Evolutionary conservation across 2,113 vertebrate species (phyloP).

Genomic region (Rutilus rutilus): DNA sequence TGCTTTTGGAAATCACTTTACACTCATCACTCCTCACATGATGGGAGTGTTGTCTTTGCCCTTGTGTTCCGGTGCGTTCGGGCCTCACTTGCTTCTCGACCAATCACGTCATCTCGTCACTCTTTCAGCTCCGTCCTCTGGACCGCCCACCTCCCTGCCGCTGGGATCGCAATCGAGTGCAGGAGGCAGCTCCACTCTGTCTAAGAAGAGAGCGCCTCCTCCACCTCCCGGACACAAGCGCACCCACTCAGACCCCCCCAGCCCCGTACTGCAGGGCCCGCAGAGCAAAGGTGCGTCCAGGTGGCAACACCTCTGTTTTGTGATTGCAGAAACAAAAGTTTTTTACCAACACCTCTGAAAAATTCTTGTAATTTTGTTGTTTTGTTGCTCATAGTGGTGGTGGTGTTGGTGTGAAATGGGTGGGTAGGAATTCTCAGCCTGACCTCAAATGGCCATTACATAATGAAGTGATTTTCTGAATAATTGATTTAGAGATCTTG

Average conservation of each 20-base stretch:
- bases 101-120: conserved; percentile 44
- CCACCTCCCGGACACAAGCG: conserved; percentile 92
- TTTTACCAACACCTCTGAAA: too few relatives aligned
- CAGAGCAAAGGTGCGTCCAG: conserved; percentile 84
- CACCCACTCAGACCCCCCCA: conserved; percentile 90
- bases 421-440: not conserved
- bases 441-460: not conserved
- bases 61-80: conserved; percentile 1
- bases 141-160: conserved; percentile 85
- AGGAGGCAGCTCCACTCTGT: conserved; percentile 86
- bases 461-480: not conserved
- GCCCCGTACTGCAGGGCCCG: conserved; percentile 88
- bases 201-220: conserved; percentile 92
- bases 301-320: conserved; percentile 13
- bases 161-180: conserved; percentile 83
- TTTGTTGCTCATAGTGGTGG: not conserved
- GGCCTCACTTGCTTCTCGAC: not conserved
- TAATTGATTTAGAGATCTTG: not conserved
- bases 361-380: not conserved
- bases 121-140: conserved; percentile 78
- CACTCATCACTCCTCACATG: not conserved
- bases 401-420: conserved; percentile 20
- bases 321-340: not conserved
- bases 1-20: not conserved
- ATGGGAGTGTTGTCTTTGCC: not conserved